phyloP scores from a whole-genome alignment of 2,113 vertebrate genomes.

The Hypanus sabinus region DNA sequence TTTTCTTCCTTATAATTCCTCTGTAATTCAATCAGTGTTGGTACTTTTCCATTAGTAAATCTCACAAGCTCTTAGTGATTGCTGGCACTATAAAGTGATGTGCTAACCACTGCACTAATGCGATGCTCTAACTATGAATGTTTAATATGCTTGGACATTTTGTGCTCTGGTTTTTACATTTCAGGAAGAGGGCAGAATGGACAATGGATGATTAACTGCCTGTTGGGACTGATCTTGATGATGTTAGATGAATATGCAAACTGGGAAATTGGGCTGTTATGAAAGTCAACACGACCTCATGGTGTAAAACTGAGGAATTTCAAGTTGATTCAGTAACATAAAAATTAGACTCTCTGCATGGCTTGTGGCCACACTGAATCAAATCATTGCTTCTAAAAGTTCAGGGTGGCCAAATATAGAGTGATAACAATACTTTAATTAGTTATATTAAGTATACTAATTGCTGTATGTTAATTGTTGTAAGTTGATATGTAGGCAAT shows the following conservation, averaged over 20 bases:
- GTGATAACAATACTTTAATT: not conserved
- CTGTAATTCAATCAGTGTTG: not conserved
- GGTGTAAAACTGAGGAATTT: not conserved
- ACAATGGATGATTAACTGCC: not conserved
- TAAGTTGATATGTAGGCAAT: not conserved
- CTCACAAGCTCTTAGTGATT: not conserved
- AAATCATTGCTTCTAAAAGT: not conserved
- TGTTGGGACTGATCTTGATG: not conserved
- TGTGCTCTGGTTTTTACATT: not conserved
- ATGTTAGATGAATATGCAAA: not conserved
- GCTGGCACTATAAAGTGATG: too few relatives aligned
- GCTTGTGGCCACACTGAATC: not conserved
- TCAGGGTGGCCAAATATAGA: not conserved
- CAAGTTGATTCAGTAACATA: not conserved
- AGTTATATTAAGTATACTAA: too few relatives aligned
- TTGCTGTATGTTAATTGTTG: not conserved
- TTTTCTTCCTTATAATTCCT: not conserved
- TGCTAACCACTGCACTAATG: too few relatives aligned
- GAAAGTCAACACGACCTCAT: not conserved
- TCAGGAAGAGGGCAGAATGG: not conserved
- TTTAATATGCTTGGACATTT: not conserved
- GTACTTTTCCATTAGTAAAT: not conserved
- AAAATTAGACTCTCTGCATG: not conserved
- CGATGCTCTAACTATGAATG: too few relatives aligned
- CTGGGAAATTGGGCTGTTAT: not conserved